Base-by-base conservation (phyloP, 2,888 invertebrate genomes). In the Leptopilina myrica region DNA sequence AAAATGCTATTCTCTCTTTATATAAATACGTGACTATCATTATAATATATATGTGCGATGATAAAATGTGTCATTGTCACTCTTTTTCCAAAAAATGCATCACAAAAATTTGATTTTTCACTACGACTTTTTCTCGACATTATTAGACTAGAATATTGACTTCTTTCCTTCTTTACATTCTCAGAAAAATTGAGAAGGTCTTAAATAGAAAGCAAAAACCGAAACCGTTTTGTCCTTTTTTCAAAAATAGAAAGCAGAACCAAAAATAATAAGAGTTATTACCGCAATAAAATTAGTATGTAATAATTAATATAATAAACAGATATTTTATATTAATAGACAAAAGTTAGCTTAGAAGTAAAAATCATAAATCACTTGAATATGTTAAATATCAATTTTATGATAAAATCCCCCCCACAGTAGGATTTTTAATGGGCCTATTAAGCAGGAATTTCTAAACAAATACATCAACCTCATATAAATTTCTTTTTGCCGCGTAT, bases 371-470 rank as follows among this genome's bases (percentile, higher is more conserved):
- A 62, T 62, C 20, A 62, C n/a, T 59, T 20, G 62, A 20, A 7
- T 9, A 15, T 53, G 14, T 56, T 73, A 9, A 73, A n/a, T 14
- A 46, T 69, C 53, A 33, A 33, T 56, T 73, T 73, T n/a, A 40
- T 49, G 26, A 69, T 53, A 69, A 69, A 69, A 12, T 49, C 49
- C 69, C 33, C 9, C 33, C 14, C 64, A 12, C 5, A 20, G 64
- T 15, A 15, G 26, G 5, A 26, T 64, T 64, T 64, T 64, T 40
- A 33, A 64, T 26, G 33, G 64, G 64, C 33, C 33, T 64, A 64
- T 64, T 6, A 69, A 15, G 49, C 49, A 12, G 33, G 53, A 73
- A 73, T 73, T 56, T 53, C n/a, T 73, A 56, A 56, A 69, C 46
- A 69, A 12, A 69, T 33, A 56, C 33, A 73, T 8, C 73, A n/a